Evolutionary conservation across 2,113 vertebrate genomes (phyloP).

Genomic region (Bufo bufo): DNA sequence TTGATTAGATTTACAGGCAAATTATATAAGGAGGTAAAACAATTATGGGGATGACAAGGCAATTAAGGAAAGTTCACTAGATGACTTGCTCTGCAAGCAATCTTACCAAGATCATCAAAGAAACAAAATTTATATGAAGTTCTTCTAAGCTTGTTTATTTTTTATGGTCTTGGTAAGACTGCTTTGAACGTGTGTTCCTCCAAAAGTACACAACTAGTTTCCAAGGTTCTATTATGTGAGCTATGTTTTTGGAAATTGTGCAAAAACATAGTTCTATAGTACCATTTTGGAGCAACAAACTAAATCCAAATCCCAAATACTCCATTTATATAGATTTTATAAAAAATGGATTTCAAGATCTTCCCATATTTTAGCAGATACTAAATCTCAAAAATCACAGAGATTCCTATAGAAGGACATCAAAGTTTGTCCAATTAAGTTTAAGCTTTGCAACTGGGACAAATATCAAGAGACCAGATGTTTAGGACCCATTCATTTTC

Average conservation of each 20-base stretch:
- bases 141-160: too few species aligned
- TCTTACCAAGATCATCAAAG: not conserved
- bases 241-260: not conserved
- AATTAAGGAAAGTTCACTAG: not conserved
- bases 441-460: too few species aligned
- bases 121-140: not conserved
- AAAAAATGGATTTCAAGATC: too few species aligned
- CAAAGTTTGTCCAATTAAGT: too few species aligned
- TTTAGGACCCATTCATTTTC: too few species aligned
- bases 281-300: too few species aligned
- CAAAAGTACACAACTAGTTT: not conserved
- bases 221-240: not conserved
- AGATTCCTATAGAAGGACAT: too few species aligned
- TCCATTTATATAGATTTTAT: too few species aligned
- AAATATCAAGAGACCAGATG: not conserved
- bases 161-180: too few species aligned
- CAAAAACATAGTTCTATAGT: not conserved
- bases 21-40: not conserved
- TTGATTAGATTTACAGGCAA: not conserved
- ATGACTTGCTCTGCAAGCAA: not conserved
- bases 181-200: not conserved
- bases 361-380: too few species aligned
- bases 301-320: too few species aligned
- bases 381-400: too few species aligned
- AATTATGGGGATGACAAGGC: constrained; percentile 7